These are phyloP conservation scores for Xyliphius kryptos DNA, from an alignment of 2,113 vertebrate genomes.

Conservation along the genomic window DNA sequence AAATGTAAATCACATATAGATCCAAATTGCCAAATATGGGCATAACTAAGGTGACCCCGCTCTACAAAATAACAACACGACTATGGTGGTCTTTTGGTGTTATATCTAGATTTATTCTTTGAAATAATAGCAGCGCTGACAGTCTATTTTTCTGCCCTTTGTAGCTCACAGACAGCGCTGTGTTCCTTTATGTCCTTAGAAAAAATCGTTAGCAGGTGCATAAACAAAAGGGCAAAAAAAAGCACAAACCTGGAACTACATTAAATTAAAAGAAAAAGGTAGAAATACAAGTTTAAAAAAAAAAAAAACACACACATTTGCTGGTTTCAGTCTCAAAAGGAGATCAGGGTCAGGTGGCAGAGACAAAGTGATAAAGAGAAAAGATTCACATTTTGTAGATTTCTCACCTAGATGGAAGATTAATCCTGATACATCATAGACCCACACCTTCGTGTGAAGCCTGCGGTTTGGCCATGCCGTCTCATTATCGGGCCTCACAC, in stretches of 20 bases:
- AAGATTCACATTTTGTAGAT: slow-evolving; percentile 25
- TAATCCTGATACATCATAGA: slow-evolving; percentile 39
- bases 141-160: no score
- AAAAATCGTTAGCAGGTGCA: neutral
- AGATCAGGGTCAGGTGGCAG: slow-evolving; percentile 9
- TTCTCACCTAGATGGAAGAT: slow-evolving; percentile 42
- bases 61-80: no score
- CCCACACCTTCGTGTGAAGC: slow-evolving; percentile 44
- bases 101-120: no score
- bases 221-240: neutral
- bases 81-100: no score
- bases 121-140: no score
- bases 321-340: slow-evolving; percentile 35
- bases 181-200: no score
- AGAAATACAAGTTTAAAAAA: slow-evolving; percentile 35
- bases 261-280: slow-evolving; percentile 27
- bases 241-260: neutral
- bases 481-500: slow-evolving; percentile 48
- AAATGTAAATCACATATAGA: no score
- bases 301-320: slow-evolving; percentile 39
- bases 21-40: no score
- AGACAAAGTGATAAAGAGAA: slow-evolving; percentile 2
- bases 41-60: no score
- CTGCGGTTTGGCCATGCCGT: slow-evolving; percentile 33
- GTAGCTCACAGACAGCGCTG: no score